Evolutionary conservation across 2,113 vertebrate genomes (phyloP), one percentile per base, ranked within the genome.

Genomic region (Todiramphus saurophagus): DNA sequence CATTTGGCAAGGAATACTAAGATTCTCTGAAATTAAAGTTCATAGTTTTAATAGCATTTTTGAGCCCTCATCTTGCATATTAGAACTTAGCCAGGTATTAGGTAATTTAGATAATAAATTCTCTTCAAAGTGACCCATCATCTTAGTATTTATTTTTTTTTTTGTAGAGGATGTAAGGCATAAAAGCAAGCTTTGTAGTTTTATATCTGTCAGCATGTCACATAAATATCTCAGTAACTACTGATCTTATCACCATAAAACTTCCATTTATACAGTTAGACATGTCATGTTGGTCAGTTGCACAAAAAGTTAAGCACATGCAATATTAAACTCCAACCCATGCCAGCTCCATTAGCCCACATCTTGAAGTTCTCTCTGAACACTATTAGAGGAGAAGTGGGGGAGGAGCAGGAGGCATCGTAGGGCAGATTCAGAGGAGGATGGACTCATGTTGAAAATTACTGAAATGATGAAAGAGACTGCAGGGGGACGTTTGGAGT

Each of bases 211-310:
- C 98, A 98, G 98, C 95, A 91, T 98, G 98, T 99, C 99, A 99
- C 98, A 99, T 99, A 99, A 99, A 99, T 99, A 99, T 99, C 98
- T 99, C 98, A 99, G 98, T 98, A 99, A 98, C 98, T 98, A 98
- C 98, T 99, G 98, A 99, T 99, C 98, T 98, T 98, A 99, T 99
- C 99, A 98, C 98, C 98, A 98, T 99, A 99, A 99, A 98, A 98
- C 98, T 98, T 98, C 98, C 98, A 98, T 99, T 99, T 99, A 98
- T 99, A 98, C 97, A 98, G 98, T 98, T 98, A 98, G 98, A 98
- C 98, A 97, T 97, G 98, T 98, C 98, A 98, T 97, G 94, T 98
- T 98, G 98, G 98, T 98, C 98, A 97, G 98, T 98, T 98, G 96
- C 98, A 98, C 98, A 98, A 97, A 98, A 98, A 98, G 96, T 97